A percentile compares a stretch with the other conserved stretches of the same genome.
Conservation (phyloP, 2,888 invertebrate genomes). For the Uropetala carovei region DNA sequence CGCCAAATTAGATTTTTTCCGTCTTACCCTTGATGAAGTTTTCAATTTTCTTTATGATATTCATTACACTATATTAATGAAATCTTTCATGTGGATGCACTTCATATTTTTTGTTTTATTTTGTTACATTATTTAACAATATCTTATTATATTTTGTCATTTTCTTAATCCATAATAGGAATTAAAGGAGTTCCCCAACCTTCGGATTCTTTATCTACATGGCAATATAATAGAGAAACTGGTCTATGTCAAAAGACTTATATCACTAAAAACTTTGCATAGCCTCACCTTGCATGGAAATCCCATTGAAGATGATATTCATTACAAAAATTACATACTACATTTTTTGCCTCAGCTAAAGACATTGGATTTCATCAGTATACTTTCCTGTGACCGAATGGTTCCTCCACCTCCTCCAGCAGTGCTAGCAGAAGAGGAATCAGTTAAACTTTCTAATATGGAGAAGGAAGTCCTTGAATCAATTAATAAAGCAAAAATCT, state of each 20-base stretch:
- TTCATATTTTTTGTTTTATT: no score
- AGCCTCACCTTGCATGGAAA: conserved; percentile 42
- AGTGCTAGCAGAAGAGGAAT: conserved; percentile 36
- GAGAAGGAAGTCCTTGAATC: conserved; percentile 28
- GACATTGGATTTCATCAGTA: neutral
- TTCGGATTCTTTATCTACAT: conserved; percentile 41
- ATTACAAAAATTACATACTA: conserved; percentile 41
- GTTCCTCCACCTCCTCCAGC: conserved; percentile 31
- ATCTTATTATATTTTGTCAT: no score
- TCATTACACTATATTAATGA: no score
- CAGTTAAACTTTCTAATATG: neutral
- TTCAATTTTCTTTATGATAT: no score
- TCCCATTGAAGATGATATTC: conserved; percentile 28
- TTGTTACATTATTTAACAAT: no score
- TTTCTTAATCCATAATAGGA: neutral
- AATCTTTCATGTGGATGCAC: no score
- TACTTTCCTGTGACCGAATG: neutral
- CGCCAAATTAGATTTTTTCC: no score
- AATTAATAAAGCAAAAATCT: neutral
- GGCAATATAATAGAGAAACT: conserved; percentile 37
- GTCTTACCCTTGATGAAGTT: no score
- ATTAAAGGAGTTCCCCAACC: conserved; percentile 2
- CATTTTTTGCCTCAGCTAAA: conserved; percentile 39
- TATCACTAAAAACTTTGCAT: conserved; percentile 18
- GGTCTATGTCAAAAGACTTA: conserved; percentile 41